These are phyloP conservation scores for Ormyrus rosae DNA, from an alignment of 2,888 invertebrate species.

Conservation along the genomic window DNA sequence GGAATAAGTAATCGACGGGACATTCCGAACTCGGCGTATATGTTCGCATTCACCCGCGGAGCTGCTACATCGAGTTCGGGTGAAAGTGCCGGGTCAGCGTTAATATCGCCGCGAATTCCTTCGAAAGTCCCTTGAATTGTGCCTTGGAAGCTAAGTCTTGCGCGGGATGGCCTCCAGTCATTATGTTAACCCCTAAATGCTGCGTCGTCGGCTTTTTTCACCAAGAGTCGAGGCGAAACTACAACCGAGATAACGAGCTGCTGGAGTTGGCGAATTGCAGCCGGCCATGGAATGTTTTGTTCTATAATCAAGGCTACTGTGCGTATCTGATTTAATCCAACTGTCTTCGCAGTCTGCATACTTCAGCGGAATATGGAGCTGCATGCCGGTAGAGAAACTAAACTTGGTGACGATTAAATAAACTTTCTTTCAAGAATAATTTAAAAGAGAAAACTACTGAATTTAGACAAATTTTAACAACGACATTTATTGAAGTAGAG, in stretches of 20 bases:
- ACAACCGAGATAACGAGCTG: neutral
- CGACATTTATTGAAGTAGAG: no score
- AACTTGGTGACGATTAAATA: no score
- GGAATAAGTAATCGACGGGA: slow-evolving; percentile 67
- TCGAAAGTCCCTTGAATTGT: slow-evolving; percentile 62
- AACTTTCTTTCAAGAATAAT: no score
- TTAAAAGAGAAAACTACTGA: no score
- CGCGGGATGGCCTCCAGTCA: slow-evolving; percentile 23
- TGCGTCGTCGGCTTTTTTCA: slow-evolving; percentile 32
- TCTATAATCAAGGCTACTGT: slow-evolving; percentile 27
- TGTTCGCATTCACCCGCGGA: slow-evolving; percentile 60
- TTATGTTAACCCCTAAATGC: slow-evolving; percentile 46
- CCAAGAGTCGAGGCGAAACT: neutral
- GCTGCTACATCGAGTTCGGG: slow-evolving; percentile 5
- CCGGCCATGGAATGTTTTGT: slow-evolving; percentile 39
- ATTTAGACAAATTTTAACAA: no score
- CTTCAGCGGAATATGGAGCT: slow-evolving; percentile 2
- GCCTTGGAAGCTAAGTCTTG: neutral
- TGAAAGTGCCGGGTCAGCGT: slow-evolving; percentile 44
- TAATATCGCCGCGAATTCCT: slow-evolving; percentile 62
- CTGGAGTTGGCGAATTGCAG: neutral
- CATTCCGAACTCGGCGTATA: slow-evolving; percentile 61
- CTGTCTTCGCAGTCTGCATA: slow-evolving; percentile 4
- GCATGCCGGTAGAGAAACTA: no score
- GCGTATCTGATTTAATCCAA: slow-evolving; percentile 34